Conservation (phyloP, 2,797 vertebrate genomes). For the Sebastes baramenuke region DNA sequence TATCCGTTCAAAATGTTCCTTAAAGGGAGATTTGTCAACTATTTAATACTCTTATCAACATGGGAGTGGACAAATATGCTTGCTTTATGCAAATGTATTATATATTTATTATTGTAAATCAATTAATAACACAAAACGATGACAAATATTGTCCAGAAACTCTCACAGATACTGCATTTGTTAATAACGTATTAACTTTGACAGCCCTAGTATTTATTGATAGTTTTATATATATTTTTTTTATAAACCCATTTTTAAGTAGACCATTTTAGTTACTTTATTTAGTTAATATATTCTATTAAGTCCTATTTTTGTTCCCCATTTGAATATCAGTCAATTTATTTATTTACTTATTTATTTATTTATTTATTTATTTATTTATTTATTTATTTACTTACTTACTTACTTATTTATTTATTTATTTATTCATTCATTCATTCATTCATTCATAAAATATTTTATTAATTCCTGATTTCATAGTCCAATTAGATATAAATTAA, state of each 20-base stretch:
- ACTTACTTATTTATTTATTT: not conserved
- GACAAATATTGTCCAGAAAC: no score
- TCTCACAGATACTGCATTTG: no score
- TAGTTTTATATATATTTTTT: not conserved
- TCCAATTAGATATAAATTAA: not conserved
- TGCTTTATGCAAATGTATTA: no score
- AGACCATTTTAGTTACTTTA: not conserved
- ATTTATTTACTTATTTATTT: not conserved
- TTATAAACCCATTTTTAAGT: not conserved
- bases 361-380: not conserved
- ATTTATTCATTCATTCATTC: not conserved
- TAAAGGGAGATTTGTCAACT: no score
- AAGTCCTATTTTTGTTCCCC: not conserved
- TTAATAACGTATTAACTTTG: no score
- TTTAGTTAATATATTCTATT: not conserved
- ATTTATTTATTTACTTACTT: not conserved
- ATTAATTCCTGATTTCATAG: not conserved
- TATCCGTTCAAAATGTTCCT: rapidly evolving
- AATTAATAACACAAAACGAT: no score
- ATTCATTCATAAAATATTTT: not conserved
- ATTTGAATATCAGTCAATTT: not conserved
- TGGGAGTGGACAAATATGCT: no score
- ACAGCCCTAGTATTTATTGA: not conserved
- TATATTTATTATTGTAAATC: no score
- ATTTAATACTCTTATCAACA: no score